Base-by-base conservation (phyloP, 2,113 vertebrate genomes). In the Anarhynchus alexandrinus region DNA sequence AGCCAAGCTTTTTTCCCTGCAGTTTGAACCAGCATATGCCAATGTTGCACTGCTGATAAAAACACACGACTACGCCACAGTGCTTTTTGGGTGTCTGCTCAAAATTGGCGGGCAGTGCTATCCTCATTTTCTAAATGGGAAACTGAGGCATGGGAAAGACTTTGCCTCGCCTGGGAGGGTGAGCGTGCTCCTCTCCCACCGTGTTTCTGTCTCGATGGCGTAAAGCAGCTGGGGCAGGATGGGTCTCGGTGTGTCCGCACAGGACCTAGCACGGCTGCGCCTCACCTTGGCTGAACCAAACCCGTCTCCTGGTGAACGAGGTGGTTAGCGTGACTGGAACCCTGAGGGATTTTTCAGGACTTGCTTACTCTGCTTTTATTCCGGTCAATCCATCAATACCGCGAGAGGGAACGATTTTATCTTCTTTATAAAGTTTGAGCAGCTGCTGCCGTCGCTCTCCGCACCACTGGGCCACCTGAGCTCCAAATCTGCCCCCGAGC, bases 291-390 rank as follows among this genome's bases (percentile, higher is more conserved):
- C 61, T 62, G 74, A 38, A 29, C 61, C 79, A 23, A 43, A 7
- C 43, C 29, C 29, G 5, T 72, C 62, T 66, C 43, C 5, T 43
- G 67, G 4, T 7, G 34, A n/a, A 30, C 58, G 34, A 12, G 34
- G 43, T 0, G 0, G 9, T 27, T 13, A 19, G 20, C 4, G 5
- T 38, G 42, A 9, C 61, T 36, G 36, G 5, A 49, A 30, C 45
- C 43, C 57, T 7, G 14, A 38, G 40, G 30, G 36, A 3, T 32
- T 86, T 86, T 16, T 8, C 54, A 42, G 80, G 67, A 23, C 42
- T 25, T 27, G 12, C 42, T 83, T 47, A 21, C 51, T 73, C 59
- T 36, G 71, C 43, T 87, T 93, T 81, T 55, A 27, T 70, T 86
- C 58, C 1, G 0, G 27, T 45, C 69, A 32, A 10, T 74, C 73